These are phyloP conservation scores for Dendrocincla tyrannina DNA, from an alignment of 2,797 vertebrate genomes.

Conservation along the genomic window DNA sequence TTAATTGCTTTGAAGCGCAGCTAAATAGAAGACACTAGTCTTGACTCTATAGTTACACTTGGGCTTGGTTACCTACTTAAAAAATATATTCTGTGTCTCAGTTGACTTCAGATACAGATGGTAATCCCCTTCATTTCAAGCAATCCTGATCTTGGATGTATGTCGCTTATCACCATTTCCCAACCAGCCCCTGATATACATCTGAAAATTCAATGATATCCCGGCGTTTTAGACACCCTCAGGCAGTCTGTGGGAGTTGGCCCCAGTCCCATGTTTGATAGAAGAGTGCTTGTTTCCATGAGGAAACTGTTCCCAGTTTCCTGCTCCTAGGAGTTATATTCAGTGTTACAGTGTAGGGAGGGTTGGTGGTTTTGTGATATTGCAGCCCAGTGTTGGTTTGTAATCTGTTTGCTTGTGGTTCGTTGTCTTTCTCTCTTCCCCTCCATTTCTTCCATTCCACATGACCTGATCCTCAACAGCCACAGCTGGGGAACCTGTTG, in stretches of 20 bases:
- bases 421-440: conserved; percentile 15
- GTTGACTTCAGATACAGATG: neutral
- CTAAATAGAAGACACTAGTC: neutral
- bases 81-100: neutral
- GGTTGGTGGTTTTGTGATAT: neutral
- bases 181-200: neutral
- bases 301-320: neutral
- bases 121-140: neutral
- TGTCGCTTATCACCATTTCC: neutral
- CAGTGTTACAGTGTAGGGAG: neutral
- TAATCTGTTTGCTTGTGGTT: conserved; percentile 55
- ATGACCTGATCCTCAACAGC: conserved; percentile 70
- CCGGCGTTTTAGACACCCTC: neutral
- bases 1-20: neutral
- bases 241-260: neutral
- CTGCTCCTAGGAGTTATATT: neutral
- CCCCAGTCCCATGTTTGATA: neutral
- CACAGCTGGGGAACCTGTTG: conserved; percentile 83
- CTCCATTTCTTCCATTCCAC: conserved; percentile 19
- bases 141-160: neutral
- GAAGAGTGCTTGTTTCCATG: neutral
- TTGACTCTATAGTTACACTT: neutral
- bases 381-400: conserved; percentile 3
- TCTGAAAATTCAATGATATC: neutral
- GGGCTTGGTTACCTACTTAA: neutral